Evolutionary conservation across 2,888 invertebrate species (phyloP).

Genomic region (Apamea monoglypha): DNA sequence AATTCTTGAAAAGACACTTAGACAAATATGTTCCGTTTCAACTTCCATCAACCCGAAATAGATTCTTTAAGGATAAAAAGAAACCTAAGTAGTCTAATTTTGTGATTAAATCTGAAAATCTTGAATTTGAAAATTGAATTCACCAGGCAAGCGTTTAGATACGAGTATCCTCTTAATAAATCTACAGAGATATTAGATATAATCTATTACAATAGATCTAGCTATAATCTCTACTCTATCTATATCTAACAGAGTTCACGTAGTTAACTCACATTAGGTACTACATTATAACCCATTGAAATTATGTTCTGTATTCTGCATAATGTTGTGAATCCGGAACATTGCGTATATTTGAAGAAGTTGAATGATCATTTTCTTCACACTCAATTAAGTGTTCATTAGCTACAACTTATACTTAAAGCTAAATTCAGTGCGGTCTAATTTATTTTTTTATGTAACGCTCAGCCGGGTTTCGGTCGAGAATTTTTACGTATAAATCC

Average conservation of each 20-base stretch:
- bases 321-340: not conserved
- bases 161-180: not conserved
- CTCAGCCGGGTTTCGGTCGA: conserved; percentile 76
- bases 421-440: conserved; percentile 72
- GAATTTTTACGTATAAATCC: conserved; percentile 87
- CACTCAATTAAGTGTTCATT: conserved; percentile 29
- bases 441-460: conserved; percentile 83
- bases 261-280: not conserved
- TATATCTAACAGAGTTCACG: not conserved
- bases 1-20: not conserved
- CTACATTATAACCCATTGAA: not conserved
- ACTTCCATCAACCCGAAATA: not conserved
- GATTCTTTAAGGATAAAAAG: conserved; percentile 4
- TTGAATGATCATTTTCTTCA: not conserved
- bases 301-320: not conserved
- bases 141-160: not conserved
- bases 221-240: too few relatives aligned
- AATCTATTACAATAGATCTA: too few relatives aligned
- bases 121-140: not conserved
- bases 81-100: not conserved
- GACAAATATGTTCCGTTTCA: conserved; percentile 27
- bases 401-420: conserved; percentile 10
- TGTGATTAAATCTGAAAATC: not conserved
- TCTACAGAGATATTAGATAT: not conserved
- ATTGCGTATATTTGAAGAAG: not conserved